Evolutionary conservation across 2,797 vertebrate genomes (phyloP).

Genomic region (Hipposideros larvatus): DNA sequence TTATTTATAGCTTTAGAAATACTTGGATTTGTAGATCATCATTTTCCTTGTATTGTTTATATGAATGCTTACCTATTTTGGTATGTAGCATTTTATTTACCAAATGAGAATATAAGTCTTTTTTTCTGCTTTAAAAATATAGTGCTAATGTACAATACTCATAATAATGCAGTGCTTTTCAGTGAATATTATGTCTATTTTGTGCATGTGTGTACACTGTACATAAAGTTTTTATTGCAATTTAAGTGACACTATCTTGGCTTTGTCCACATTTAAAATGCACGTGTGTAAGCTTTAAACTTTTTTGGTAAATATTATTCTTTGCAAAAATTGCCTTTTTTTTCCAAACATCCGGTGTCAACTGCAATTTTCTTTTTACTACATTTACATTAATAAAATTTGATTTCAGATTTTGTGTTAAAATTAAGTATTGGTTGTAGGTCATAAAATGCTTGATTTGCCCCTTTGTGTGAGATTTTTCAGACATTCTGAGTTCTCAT

Average conservation of each 20-base stretch:
- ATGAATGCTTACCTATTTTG: neutral
- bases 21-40: neutral
- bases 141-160: neutral
- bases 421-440: neutral
- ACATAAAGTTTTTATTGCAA: neutral
- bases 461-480: constrained; percentile 27
- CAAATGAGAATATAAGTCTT: neutral
- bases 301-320: neutral
- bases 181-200: neutral
- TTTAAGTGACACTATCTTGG: neutral
- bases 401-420: constrained; percentile 8
- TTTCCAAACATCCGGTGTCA: neutral
- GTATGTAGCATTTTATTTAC: neutral
- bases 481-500: constrained; percentile 22
- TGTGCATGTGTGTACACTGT: neutral
- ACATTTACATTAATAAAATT: constrained; percentile 51
- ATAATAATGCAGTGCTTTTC: constrained; percentile 17
- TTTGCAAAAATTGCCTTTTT: neutral
- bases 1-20: constrained; percentile 38
- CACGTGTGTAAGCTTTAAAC: neutral
- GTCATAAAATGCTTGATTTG: neutral
- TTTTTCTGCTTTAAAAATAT: constrained; percentile 41
- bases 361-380: constrained; percentile 44
- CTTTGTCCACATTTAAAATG: constrained; percentile 40
- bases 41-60: constrained; percentile 7